These are phyloP conservation scores for Halictus ligatus DNA, from an alignment of 2,888 invertebrate genomes.

Conservation along the genomic window DNA sequence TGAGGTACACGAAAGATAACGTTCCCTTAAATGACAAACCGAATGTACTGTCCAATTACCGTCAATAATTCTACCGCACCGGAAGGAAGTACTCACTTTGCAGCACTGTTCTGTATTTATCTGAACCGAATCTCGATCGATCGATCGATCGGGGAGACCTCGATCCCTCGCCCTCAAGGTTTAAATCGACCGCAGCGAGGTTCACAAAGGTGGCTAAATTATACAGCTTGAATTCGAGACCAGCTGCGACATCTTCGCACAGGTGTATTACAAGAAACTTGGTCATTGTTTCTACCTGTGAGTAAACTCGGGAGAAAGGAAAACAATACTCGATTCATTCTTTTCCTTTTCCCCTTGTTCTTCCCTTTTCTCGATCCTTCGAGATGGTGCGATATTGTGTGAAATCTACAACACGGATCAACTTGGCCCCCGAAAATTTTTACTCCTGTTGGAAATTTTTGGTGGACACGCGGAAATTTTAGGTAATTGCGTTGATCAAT, in stretches of 20 bases:
- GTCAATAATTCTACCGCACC: not conserved
- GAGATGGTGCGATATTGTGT: not conserved
- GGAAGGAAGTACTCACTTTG: not conserved
- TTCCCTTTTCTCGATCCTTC: not conserved
- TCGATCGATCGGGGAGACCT: not conserved
- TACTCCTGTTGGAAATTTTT: not conserved
- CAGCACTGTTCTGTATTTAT: not conserved
- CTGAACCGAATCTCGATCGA: not conserved
- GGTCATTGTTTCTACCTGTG: not conserved
- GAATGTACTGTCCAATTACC: conserved; percentile 10
- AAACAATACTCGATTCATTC: not conserved
- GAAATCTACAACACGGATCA: not conserved
- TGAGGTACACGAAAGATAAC: conserved; percentile 27
- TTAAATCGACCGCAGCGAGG: not conserved
- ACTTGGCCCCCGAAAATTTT: not conserved
- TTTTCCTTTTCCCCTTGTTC: not conserved
- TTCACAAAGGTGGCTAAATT: not conserved
- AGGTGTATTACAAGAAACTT: not conserved
- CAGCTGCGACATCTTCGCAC: conserved; percentile 6
- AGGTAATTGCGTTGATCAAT: not conserved
- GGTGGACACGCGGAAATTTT: not conserved
- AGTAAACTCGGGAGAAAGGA: not conserved
- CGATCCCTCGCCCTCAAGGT: not conserved
- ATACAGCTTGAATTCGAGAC: not conserved
- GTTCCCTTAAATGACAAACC: not conserved